These are phyloP conservation scores for Polydesmus complanatus DNA, from an alignment of 2,888 invertebrate genomes.

Conservation along the genomic window DNA sequence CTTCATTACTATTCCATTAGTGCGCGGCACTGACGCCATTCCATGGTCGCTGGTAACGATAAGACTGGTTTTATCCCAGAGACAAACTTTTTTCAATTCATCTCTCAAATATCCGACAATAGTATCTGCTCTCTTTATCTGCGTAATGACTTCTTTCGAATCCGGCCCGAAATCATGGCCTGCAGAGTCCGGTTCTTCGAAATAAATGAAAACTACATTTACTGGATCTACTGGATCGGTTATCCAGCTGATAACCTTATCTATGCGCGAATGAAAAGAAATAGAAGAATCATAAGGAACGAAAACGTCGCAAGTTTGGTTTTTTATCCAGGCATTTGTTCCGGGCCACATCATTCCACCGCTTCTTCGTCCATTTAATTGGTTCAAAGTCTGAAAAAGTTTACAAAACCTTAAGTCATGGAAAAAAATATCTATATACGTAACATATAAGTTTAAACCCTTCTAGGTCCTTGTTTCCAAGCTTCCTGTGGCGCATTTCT, in stretches of 20 bases:
- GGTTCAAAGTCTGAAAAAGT: not conserved
- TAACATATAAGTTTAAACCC: too few species aligned
- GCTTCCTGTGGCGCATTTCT: too few species aligned
- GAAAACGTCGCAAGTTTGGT: slow-evolving; percentile 30
- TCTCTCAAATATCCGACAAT: slow-evolving; percentile 42
- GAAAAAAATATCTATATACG: too few species aligned
- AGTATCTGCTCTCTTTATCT: slow-evolving; percentile 32
- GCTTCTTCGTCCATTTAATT: not conserved
- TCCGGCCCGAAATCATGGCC: slow-evolving; percentile 35
- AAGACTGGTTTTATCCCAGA: slow-evolving; percentile 45
- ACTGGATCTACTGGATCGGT: slow-evolving; percentile 16
- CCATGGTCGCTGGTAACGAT: slow-evolving; percentile 61
- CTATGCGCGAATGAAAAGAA: slow-evolving; percentile 32
- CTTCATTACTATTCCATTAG: slow-evolving; percentile 29
- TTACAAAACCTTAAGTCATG: too few species aligned
- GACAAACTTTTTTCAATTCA: slow-evolving; percentile 37
- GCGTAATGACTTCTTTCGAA: slow-evolving; percentile 26
- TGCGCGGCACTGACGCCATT: slow-evolving; percentile 34
- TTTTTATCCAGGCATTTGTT: slow-evolving; percentile 37
- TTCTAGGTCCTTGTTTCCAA: too few species aligned
- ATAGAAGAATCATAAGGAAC: slow-evolving; percentile 22
- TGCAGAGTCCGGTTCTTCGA: slow-evolving; percentile 18
- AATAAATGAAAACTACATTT: slow-evolving; percentile 20
- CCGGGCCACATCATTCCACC: slow-evolving; percentile 61
- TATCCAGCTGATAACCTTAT: slow-evolving; percentile 46